Evolutionary conservation across 1,140 invertebrate species (phyloP), one percentile per base, ranked within the genome.

Genomic region (Tetragnatha versicolor): DNA sequence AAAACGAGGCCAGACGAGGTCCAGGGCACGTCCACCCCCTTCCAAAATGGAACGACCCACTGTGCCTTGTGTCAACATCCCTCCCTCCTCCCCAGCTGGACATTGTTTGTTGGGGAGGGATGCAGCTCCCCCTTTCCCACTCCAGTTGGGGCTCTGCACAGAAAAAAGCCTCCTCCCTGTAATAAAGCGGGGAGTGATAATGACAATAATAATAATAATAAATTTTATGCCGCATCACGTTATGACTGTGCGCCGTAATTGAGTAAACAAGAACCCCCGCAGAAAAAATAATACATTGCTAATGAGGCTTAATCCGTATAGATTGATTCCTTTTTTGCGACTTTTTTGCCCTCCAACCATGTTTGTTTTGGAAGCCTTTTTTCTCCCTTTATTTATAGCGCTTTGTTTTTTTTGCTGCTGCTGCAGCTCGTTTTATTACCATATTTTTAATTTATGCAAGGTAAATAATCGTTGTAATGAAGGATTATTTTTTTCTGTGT

Each of bases 381-480:
- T n/a, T 31, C 37, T 69, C 55, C n/a, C 35, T 25, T 61, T 58
- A 47, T 66, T 51, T 51, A 22, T 51, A 7, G 25, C 7, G 12
- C 25, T 51, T n/a, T 9, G 12, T n/a, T 22, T 7, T 51, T 51
- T 51, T 51, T n/a, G 9, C 25, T 51, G 9, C 20, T 51, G 12
- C 35, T 58, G 63, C 25, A 12, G 22, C 20, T 33, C 10, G 25
- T 69, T 72, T 72, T 69, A 69, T 72, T 72, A 60, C 60, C 31
- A 58, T 72, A 58, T 72, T 72, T n/a, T 61, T 73, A 73, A 73
- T 73, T 73, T 73, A 61, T 61, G 70, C 35, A 42, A 73, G 55
- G 70, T 73, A 73, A 73, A 73, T 73, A 73, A 73, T 49, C 55
- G 61, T 61, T 25, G 39, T 73, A 73, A 73, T 73, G 70, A 73